Evolutionary conservation across 2,888 invertebrate species (phyloP).

Genomic region (Branchellion lobata): DNA sequence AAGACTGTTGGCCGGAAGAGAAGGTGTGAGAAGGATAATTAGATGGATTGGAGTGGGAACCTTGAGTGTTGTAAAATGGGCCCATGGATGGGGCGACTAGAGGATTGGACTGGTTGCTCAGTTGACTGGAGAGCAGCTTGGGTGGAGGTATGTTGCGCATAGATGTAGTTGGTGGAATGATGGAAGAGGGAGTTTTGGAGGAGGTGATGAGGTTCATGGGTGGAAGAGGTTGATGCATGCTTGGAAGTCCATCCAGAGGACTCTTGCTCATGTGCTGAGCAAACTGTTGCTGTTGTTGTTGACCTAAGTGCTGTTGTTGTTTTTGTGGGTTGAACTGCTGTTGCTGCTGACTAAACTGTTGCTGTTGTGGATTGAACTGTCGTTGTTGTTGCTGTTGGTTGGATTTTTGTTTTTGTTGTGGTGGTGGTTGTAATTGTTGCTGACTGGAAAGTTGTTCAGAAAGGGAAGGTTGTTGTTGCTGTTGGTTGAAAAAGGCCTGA

Average conservation of each 20-base stretch:
- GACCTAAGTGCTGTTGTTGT: not conserved
- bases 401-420: too few species aligned
- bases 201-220: not conserved
- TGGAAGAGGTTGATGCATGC: not conserved
- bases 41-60: not conserved
- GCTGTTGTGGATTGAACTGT: too few species aligned
- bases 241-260: not conserved
- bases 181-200: slow-evolving; percentile 2
- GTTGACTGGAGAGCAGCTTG: not conserved
- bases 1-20: not conserved
- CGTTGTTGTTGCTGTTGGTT: too few species aligned
- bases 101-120: not conserved
- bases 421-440: too few species aligned
- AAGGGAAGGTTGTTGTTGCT: not conserved
- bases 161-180: slow-evolving; percentile 9
- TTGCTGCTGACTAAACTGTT: too few species aligned
- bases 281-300: not conserved
- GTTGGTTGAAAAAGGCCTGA: not conserved
- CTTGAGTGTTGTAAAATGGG: not conserved
- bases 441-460: not conserved
- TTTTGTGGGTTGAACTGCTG: too few species aligned
- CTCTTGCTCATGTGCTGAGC: not conserved
- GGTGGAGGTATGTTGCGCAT: not conserved
- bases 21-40: not conserved
- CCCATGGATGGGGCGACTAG: not conserved